Conservation (phyloP, 2,888 invertebrate species). For the Mactromeris polynyma region DNA sequence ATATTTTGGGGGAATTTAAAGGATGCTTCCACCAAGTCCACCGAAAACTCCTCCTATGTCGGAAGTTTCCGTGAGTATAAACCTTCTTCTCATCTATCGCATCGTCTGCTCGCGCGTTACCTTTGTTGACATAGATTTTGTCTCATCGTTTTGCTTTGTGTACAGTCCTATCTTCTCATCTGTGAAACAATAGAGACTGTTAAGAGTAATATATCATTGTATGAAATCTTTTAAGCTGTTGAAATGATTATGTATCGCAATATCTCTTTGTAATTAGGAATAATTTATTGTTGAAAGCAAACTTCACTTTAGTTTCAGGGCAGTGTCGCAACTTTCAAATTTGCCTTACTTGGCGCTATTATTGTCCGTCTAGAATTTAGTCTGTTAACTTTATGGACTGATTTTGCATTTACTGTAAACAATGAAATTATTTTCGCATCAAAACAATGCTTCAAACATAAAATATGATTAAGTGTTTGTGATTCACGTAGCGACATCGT, state of each 20-base stretch:
- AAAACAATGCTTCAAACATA: neutral
- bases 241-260: neutral
- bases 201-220: neutral
- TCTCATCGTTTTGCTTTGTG: neutral
- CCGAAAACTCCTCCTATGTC: slow-evolving; percentile 64
- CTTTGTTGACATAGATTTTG: slow-evolving; percentile 15
- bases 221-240: neutral
- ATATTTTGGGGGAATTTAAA: neutral
- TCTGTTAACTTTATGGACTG: neutral
- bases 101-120: slow-evolving; percentile 45
- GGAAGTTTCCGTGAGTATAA: slow-evolving; percentile 64
- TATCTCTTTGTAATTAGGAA: neutral
- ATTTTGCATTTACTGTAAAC: neutral
- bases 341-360: neutral
- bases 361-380: too few relatives aligned
- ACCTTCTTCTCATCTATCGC: neutral
- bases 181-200: neutral
- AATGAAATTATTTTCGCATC: neutral
- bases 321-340: neutral
- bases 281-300: too few relatives aligned
- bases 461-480: neutral
- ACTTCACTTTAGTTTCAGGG: neutral
- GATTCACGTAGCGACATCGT: neutral
- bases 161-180: neutral
- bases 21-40: slow-evolving; percentile 66